Base-by-base conservation (phyloP, 2,797 vertebrate species). In the Brachyalestes nurse region DNA sequence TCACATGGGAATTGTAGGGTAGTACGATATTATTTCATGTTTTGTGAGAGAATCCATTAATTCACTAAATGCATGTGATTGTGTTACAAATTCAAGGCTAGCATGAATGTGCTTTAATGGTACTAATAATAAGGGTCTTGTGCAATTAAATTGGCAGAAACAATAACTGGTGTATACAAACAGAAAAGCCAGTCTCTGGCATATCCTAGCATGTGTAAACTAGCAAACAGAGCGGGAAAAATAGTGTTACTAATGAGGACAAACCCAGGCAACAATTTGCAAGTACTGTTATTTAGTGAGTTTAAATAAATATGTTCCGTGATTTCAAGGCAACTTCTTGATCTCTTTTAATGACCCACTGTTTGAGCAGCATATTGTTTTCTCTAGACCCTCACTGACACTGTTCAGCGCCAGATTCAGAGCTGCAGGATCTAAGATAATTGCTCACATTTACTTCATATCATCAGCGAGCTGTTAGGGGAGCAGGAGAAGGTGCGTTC, bases 371-470 rank as follows among this genome's bases (percentile, higher is more conserved):
- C 12, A 60, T 14, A 14, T 19, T 57, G 51, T 4, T 34, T 6
- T 55, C 28, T 34, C 8, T 74, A 19, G 14, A 13, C 2, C 72
- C 5, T 58, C 9, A 45, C 16, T 60, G n/a, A 42, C 55, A 60
- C n/a, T 5, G 7, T n/a, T 53, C 42, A n/a, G 45, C 53, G 40
- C 19, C 28, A 58, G 53, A 72, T 72, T 72, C 71, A 19, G 42
- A 58, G 49, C 72, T 45, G 72, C 34, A 53, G 58, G 71, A 58
- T 53, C 64, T 58, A 47, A 78, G 61, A 78, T 74, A 73, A 67
- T 25, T 42, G 69, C 45, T 77, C n/a, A 73, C 57, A 28, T 72
- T 60, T 51, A 19, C 10, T 57, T 74, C 57, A 67, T 70, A 45
- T 73, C 72, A 49, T 65, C 60, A 57, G 51, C 58, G 23, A 21